Percentiles rank a stretch among this genome's conserved stretches.
Conservation (phyloP, 1,140 invertebrate genomes). For the Patella vulgata region DNA sequence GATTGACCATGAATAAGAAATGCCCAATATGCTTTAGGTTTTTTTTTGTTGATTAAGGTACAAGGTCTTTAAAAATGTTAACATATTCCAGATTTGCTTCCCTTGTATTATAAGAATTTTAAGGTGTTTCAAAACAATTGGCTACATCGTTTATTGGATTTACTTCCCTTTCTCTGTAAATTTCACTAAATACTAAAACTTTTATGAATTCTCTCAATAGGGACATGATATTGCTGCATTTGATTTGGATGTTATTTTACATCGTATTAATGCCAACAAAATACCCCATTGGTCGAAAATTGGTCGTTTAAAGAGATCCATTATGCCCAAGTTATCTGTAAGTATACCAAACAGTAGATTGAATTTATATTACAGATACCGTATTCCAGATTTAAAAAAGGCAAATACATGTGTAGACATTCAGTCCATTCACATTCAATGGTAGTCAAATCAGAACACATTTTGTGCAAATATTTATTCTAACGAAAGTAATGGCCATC, state of each 20-base stretch:
- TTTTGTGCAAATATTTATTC: background rate
- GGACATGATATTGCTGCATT: constrained; percentile 91
- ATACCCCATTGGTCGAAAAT: constrained; percentile 91
- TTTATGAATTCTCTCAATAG: too few relatives aligned
- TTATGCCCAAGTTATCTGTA: constrained; percentile 70
- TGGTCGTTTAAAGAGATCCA: constrained; percentile 81
- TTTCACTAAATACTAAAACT: too few relatives aligned
- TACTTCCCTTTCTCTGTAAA: too few relatives aligned
- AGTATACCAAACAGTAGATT: constrained; percentile 18
- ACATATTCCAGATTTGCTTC: too few relatives aligned
- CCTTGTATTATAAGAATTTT: too few relatives aligned
- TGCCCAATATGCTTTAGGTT: too few relatives aligned
- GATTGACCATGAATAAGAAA: too few relatives aligned
- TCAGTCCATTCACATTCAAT: background rate
- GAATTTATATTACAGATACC: too few relatives aligned
- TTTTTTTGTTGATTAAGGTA: background rate
- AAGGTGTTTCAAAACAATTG: background rate
- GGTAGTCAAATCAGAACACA: background rate
- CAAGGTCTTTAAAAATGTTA: background rate
- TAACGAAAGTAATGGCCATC: background rate
- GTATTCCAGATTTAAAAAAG: too few relatives aligned
- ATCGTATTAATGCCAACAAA: constrained; percentile 78
- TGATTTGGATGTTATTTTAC: constrained; percentile 88
- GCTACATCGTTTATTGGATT: background rate
- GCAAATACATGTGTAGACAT: background rate